A percentile compares a stretch with the other conserved stretches of the same genome.
Evolutionary conservation across 2,888 invertebrate genomes (phyloP).

Genomic region (Hydropsyche betteni): DNA sequence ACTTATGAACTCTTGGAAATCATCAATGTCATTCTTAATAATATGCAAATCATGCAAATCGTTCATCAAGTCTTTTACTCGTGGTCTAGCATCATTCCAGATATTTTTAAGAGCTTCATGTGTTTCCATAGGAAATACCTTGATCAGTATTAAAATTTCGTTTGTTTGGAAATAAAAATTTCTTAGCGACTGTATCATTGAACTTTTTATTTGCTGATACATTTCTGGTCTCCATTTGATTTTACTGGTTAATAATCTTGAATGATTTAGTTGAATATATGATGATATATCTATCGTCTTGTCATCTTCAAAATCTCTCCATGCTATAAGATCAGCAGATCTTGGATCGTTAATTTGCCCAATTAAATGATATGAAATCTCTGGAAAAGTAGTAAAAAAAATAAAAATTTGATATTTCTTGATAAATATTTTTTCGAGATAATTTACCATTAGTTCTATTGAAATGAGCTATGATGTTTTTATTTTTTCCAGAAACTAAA

Average conservation of each 20-base stretch:
- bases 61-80: conserved; percentile 74
- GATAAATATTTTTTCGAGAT: not conserved
- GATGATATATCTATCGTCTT: conserved; percentile 80
- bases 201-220: conserved; percentile 63
- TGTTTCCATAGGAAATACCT: conserved; percentile 73
- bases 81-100: conserved; percentile 79
- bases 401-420: not conserved
- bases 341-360: conserved; percentile 81
- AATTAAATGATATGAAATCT: conserved; percentile 71
- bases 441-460: conserved; percentile 63
- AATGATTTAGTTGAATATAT: conserved; percentile 84
- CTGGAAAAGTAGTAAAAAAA: conserved; percentile 55
- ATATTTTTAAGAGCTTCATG: conserved; percentile 73
- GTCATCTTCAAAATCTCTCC: conserved; percentile 85
- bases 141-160: conserved; percentile 61
- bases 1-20: conserved; percentile 76
- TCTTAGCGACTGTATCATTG: conserved; percentile 58
- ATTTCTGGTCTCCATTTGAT: conserved; percentile 83
- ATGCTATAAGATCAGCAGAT: conserved; percentile 78
- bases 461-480: conserved; percentile 60
- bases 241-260: conserved; percentile 81
- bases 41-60: conserved; percentile 78
- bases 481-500: conserved; percentile 59
- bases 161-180: conserved; percentile 62
- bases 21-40: conserved; percentile 76